A percentile compares a stretch with the other conserved stretches of the same genome.
Evolutionary conservation across 2,113 vertebrate genomes (phyloP).

Genomic region (Morone saxatilis): DNA sequence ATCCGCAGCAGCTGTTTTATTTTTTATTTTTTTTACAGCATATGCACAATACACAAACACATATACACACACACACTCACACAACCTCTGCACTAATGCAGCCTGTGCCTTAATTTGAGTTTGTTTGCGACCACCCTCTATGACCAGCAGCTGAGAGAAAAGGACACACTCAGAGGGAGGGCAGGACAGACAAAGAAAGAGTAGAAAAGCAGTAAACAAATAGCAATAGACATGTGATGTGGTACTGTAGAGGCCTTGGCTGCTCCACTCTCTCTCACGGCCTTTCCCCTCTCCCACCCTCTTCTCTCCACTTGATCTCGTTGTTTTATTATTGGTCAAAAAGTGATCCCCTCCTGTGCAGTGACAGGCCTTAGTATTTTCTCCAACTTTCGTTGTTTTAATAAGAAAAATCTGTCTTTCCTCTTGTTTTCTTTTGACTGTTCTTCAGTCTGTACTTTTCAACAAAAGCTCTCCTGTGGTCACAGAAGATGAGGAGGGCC

Average conservation of each 20-base stretch:
- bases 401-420: slow-evolving; percentile 82
- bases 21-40: slow-evolving; percentile 51
- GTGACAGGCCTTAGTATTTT: slow-evolving; percentile 57
- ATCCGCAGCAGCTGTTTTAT: slow-evolving; percentile 61
- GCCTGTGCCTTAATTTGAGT: slow-evolving; percentile 62
- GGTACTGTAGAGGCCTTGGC: slow-evolving; percentile 27
- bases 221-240: slow-evolving; percentile 51
- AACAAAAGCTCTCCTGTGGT: slow-evolving; percentile 82
- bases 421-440: slow-evolving; percentile 73
- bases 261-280: slow-evolving; percentile 17
- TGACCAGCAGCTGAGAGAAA: slow-evolving; percentile 67
- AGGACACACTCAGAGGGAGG: slow-evolving; percentile 61
- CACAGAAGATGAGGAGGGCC: slow-evolving; percentile 68
- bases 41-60: slow-evolving; percentile 4
- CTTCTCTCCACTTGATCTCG: background rate
- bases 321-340: slow-evolving; percentile 76
- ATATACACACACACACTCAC: slow-evolving; percentile 25
- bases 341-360: slow-evolving; percentile 63
- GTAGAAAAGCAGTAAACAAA: slow-evolving; percentile 65
- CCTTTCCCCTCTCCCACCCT: slow-evolving; percentile 7
- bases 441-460: slow-evolving; percentile 71
- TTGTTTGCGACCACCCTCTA: slow-evolving; percentile 63
- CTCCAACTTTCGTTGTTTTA: slow-evolving; percentile 76
- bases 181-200: slow-evolving; percentile 53
- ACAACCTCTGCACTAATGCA: slow-evolving; percentile 35